Percentiles rank a stretch among this genome's conserved stretches.
Evolutionary conservation across 2,797 vertebrate genomes (phyloP).

Genomic region (Eupleurogrammus muticus): DNA sequence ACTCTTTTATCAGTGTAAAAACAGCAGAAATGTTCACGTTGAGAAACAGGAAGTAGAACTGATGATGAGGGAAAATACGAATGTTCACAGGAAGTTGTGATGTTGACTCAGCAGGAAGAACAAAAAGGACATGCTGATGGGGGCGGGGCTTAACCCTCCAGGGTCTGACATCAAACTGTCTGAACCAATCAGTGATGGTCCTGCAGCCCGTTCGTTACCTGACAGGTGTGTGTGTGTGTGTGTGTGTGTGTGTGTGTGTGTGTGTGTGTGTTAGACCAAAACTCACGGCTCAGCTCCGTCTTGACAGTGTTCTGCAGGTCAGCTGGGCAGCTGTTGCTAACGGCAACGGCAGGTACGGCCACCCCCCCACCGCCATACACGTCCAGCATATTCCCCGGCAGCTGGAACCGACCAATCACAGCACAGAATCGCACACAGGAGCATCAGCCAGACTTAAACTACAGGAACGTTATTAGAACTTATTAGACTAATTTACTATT

Average conservation of each 20-base stretch:
- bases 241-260: not conserved
- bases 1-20: not conserved
- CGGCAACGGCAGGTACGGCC: constrained; percentile 78
- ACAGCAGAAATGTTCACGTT: not conserved
- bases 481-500: too few relatives aligned
- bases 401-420: constrained; percentile 76
- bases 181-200: constrained; percentile 19
- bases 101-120: constrained; percentile 47
- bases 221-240: too few relatives aligned
- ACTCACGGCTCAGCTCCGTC: constrained; percentile 83
- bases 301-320: constrained; percentile 86
- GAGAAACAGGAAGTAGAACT: constrained; percentile 65
- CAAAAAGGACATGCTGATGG: not conserved
- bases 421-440: constrained; percentile 13
- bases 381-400: constrained; percentile 87
- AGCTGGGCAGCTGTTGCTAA: constrained; percentile 91
- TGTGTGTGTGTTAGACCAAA: too few relatives aligned
- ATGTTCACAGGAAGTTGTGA: constrained; percentile 53
- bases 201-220: not conserved
- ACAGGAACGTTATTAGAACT: too few relatives aligned
- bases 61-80: constrained; percentile 60
- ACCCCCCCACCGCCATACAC: constrained; percentile 79
- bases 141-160: not conserved
- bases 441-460: too few relatives aligned
- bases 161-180: not conserved